Percentiles rank a stretch among this genome's conserved stretches.
phyloP scores from a whole-genome alignment of 1,140 invertebrate genomes.

The Temnothorax longispinosus region DNA sequence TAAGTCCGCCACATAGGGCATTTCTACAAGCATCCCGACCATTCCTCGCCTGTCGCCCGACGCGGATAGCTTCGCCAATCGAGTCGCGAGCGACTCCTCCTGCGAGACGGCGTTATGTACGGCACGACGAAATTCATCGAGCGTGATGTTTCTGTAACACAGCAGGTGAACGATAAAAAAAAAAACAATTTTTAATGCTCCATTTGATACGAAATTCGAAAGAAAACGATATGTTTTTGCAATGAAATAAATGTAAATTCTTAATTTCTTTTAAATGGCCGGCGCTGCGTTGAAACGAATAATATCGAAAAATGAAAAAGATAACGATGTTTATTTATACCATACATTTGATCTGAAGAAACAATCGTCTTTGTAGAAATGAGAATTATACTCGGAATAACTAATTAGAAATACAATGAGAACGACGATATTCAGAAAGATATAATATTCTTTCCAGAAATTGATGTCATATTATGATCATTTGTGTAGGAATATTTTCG shows the following conservation, averaged over 20 bases:
- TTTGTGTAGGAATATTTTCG: not conserved
- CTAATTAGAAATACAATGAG: not conserved
- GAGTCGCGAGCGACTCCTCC: constrained; percentile 56
- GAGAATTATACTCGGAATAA: not conserved
- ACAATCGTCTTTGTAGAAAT: not conserved
- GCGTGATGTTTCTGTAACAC: constrained; percentile 48
- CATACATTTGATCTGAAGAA: not conserved
- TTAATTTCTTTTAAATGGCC: not conserved
- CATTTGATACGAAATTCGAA: constrained; percentile 39
- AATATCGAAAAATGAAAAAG: too few relatives aligned
- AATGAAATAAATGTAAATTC: not conserved
- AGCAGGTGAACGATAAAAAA: not conserved
- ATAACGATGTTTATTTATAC: too few relatives aligned
- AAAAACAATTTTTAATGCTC: not conserved
- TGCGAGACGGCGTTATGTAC: constrained; percentile 24
- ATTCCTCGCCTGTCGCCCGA: constrained; percentile 77
- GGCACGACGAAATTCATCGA: constrained; percentile 53
- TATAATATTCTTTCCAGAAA: not conserved
- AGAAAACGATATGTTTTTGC: not conserved
- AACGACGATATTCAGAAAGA: not conserved
- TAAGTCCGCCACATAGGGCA: constrained; percentile 68
- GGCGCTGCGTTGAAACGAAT: not conserved
- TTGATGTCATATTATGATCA: not conserved
- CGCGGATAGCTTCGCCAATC: constrained; percentile 73
- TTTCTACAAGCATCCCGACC: constrained; percentile 75